A percentile compares a stretch with the other conserved stretches of the same genome.
Conservation (phyloP, 2,797 vertebrate genomes). For the Melanotaenia maccullochi region DNA sequence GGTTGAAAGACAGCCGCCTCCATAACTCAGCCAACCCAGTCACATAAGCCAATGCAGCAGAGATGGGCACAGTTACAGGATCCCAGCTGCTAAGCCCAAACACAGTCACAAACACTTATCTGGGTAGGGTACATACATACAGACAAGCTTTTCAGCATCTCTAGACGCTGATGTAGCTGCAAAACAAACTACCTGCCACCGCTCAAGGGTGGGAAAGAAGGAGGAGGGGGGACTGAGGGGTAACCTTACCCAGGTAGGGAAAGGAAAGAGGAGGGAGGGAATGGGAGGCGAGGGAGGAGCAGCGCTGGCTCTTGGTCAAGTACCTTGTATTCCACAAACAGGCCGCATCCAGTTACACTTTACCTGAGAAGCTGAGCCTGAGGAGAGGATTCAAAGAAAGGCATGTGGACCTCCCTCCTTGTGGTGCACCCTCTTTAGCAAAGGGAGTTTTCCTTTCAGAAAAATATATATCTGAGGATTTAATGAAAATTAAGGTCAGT, state of each 20-base stretch:
- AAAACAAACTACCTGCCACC: conserved; percentile 65
- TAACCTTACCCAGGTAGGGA: conserved; percentile 89
- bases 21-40: conserved; percentile 67
- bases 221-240: conserved; percentile 77
- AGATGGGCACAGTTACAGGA: conserved; percentile 87
- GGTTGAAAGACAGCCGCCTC: conserved; percentile 89
- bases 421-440: conserved; percentile 69
- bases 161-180: conserved; percentile 36
- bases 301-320: conserved; percentile 95
- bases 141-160: conserved; percentile 62
- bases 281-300: conserved; percentile 88
- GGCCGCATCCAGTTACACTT: conserved; percentile 86
- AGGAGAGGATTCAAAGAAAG: conserved; percentile 84
- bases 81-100: conserved; percentile 78
- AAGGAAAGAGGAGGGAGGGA: conserved; percentile 89
- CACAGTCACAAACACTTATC: conserved; percentile 68
- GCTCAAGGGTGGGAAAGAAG: conserved; percentile 48
- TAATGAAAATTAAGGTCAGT: conserved; percentile 33
- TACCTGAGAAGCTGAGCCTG: conserved; percentile 85
- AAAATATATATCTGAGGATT: conserved; percentile 36
- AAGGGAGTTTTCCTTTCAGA: conserved; percentile 60
- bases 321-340: conserved; percentile 93
- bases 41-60: conserved; percentile 59
- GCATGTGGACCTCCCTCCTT: conserved; percentile 74
- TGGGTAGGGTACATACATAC: conserved; percentile 49